Evolutionary conservation across 2,797 vertebrate genomes (phyloP).

Genomic region (Acrocephalus scirpaceus): DNA sequence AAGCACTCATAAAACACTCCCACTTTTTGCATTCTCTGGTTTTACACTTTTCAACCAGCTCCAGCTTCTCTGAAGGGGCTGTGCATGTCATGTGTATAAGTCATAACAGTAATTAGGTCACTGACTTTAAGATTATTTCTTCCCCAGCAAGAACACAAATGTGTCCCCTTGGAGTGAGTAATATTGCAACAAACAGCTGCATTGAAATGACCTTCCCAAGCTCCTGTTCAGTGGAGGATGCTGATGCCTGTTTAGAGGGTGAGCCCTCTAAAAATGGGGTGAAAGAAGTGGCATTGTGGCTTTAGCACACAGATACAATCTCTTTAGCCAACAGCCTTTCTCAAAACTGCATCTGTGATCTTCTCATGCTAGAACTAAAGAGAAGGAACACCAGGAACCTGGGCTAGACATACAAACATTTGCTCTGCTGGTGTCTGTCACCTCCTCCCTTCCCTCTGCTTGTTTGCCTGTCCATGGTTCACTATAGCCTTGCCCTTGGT

Average conservation of each 20-base stretch:
- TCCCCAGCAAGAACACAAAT: background rate
- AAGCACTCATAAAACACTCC: background rate
- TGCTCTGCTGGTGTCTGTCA: background rate
- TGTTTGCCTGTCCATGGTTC: background rate
- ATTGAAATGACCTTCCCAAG: background rate
- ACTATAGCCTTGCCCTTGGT: background rate
- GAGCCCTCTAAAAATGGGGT: background rate
- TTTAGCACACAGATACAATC: background rate
- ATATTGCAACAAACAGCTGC: background rate
- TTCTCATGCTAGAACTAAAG: background rate
- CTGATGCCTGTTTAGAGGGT: rapidly evolving
- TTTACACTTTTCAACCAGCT: background rate
- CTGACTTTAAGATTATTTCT: background rate
- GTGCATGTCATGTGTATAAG: no score
- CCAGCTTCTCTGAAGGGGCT: background rate
- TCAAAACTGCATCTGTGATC: background rate
- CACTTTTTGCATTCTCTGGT: background rate
- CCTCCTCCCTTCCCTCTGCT: background rate
- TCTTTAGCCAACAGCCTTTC: background rate
- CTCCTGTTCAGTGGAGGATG: background rate
- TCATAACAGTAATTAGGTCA: background rate
- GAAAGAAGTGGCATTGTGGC: background rate
- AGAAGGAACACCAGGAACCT: background rate
- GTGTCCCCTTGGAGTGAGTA: background rate
- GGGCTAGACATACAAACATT: background rate